These are phyloP conservation scores for Scortum barcoo DNA, from an alignment of 2,113 vertebrate genomes.

Conservation along the genomic window DNA sequence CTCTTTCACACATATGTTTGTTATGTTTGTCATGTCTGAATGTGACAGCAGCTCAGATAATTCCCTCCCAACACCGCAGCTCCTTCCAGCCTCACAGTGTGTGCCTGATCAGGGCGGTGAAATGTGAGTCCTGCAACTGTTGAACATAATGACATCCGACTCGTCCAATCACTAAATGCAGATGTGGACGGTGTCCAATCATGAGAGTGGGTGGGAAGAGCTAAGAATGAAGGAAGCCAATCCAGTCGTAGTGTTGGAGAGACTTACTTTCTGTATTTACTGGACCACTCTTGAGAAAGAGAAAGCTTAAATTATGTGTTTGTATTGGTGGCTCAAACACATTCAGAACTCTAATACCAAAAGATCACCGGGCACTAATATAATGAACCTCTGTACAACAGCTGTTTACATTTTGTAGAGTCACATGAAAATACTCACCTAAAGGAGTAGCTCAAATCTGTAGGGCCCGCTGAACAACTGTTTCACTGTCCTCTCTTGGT, in stretches of 20 bases:
- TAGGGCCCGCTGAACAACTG: too few species aligned
- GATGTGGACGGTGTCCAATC: background rate
- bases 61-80: background rate
- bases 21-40: background rate
- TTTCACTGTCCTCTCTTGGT: too few species aligned
- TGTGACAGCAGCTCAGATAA: background rate
- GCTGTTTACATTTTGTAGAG: background rate
- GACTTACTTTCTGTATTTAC: background rate
- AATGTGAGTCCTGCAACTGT: background rate
- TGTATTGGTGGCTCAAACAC: background rate
- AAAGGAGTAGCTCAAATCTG: too few species aligned
- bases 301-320: background rate
- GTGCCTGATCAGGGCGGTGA: background rate
- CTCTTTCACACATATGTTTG: background rate
- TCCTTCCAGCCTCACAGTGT: background rate
- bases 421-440: too few species aligned
- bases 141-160: background rate
- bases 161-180: background rate
- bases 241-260: background rate
- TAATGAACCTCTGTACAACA: background rate
- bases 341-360: background rate
- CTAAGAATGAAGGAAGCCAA: background rate
- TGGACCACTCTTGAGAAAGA: too few species aligned
- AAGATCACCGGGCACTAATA: background rate
- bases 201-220: background rate